Percentiles rank a stretch among this genome's conserved stretches.
Evolutionary conservation across 1,140 invertebrate genomes (phyloP).

Genomic region (Phocides pigmalion): DNA sequence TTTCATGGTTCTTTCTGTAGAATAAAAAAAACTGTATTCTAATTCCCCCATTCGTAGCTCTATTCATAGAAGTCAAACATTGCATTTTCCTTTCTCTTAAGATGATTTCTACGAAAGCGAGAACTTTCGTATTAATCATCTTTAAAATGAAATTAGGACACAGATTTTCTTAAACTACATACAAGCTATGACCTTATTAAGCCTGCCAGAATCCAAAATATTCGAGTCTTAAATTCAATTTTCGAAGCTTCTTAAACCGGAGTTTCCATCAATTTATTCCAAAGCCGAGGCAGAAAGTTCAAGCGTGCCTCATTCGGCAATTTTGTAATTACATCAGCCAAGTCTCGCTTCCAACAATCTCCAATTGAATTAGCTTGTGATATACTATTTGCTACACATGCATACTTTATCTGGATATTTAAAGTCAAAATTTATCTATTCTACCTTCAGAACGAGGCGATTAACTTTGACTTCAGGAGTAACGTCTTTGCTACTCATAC

Average conservation of each 20-base stretch:
- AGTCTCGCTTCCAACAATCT: neutral
- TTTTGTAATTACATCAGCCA: neutral
- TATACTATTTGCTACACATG: neutral
- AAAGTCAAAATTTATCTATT: too few relatives aligned
- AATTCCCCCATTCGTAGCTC: too few relatives aligned
- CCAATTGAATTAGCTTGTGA: neutral
- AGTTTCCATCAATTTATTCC: neutral
- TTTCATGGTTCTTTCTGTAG: too few relatives aligned
- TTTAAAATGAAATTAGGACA: too few relatives aligned
- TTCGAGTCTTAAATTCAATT: neutral
- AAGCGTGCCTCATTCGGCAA: neutral
- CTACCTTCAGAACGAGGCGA: too few relatives aligned
- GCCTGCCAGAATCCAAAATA: neutral
- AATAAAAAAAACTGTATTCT: too few relatives aligned
- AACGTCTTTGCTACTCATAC: neutral
- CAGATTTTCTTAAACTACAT: too few relatives aligned
- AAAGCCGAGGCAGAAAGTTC: neutral
- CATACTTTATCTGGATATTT: neutral
- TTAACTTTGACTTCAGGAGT: too few relatives aligned
- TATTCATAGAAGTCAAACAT: too few relatives aligned
- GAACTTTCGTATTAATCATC: too few relatives aligned
- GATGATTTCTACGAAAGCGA: too few relatives aligned
- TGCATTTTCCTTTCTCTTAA: too few relatives aligned
- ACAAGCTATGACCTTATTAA: neutral
- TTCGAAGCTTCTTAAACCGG: neutral